Conservation (phyloP, 2,113 vertebrate genomes). For the Fregetta grallaria region DNA sequence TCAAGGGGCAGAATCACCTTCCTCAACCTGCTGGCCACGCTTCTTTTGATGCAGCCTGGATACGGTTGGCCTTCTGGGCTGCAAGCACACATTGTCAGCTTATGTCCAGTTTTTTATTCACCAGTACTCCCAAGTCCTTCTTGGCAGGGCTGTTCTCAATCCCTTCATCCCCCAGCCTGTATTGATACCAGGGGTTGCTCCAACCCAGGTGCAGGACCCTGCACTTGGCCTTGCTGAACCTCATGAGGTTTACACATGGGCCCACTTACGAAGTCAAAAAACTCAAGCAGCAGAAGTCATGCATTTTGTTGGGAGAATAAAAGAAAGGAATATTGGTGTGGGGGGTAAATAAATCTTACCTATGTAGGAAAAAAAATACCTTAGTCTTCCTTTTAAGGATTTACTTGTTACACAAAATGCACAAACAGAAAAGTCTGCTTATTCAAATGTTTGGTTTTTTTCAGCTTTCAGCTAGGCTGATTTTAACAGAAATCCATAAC, state of each 20-base stretch:
- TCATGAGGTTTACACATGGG: background rate
- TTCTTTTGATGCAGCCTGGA: background rate
- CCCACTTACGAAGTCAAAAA: background rate
- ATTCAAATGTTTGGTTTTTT: background rate
- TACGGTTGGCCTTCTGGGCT: background rate
- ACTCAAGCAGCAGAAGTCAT: background rate
- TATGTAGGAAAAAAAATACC: background rate
- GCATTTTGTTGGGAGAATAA: background rate
- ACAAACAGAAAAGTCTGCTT: background rate
- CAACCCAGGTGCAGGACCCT: too few relatives aligned
- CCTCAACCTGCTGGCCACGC: background rate
- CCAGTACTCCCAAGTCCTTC: background rate
- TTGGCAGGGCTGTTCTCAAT: background rate
- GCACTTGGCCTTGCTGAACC: background rate
- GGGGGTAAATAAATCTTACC: background rate
- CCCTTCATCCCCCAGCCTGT: background rate
- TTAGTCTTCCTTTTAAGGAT: background rate
- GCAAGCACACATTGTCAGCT: accelerated
- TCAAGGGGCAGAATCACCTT: background rate
- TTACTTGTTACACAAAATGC: background rate
- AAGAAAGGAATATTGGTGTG: background rate
- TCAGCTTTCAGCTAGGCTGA: background rate
- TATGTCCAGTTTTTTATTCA: too few relatives aligned
- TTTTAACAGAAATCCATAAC: background rate
- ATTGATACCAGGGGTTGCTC: background rate